A percentile compares a stretch with the other conserved stretches of the same genome.
Evolutionary conservation across 64 coral and sea anemone genomes (phyloP).

Genomic region (Orbicella faveolata): DNA sequence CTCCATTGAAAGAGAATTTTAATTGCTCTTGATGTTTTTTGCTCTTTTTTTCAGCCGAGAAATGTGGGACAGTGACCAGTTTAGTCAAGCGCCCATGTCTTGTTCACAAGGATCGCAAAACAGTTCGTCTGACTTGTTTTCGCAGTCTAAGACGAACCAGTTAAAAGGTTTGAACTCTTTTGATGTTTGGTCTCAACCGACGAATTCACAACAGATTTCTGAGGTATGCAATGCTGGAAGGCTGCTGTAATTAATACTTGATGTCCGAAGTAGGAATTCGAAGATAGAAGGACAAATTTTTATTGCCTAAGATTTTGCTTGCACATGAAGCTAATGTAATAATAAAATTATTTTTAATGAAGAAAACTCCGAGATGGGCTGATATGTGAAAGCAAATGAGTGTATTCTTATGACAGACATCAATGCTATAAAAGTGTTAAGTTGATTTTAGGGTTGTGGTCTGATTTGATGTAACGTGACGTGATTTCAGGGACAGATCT

Average conservation of each 20-base stretch:
- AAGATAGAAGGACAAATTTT: too few relatives aligned
- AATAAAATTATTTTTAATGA: too few relatives aligned
- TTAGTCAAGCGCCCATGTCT: constrained; percentile 57
- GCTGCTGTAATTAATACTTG: too few relatives aligned
- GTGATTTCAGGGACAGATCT: too few relatives aligned
- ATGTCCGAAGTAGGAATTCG: too few relatives aligned
- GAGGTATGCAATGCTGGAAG: constrained; percentile 47
- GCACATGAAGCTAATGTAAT: too few relatives aligned
- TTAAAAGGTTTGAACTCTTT: constrained; percentile 26
- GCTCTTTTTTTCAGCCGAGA: constrained; percentile 58
- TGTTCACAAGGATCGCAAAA: constrained; percentile 84
- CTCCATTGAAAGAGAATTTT: background rate
- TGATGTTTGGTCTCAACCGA: constrained; percentile 64
- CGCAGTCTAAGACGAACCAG: constrained; percentile 60
- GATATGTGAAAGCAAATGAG: background rate
- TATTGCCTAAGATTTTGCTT: too few relatives aligned
- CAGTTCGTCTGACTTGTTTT: constrained; percentile 80
- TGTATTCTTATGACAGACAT: background rate
- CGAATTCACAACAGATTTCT: constrained; percentile 59
- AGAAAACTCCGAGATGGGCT: too few relatives aligned
- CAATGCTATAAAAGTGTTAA: too few relatives aligned
- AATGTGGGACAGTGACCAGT: constrained; percentile 80
- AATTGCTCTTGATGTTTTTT: background rate
- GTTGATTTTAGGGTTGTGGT: too few relatives aligned
- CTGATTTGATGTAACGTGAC: background rate